Percentiles rank a stretch among this genome's conserved stretches.
Conservation (phyloP, 2,888 invertebrate genomes). For the Chromoteleia sp. region DNA sequence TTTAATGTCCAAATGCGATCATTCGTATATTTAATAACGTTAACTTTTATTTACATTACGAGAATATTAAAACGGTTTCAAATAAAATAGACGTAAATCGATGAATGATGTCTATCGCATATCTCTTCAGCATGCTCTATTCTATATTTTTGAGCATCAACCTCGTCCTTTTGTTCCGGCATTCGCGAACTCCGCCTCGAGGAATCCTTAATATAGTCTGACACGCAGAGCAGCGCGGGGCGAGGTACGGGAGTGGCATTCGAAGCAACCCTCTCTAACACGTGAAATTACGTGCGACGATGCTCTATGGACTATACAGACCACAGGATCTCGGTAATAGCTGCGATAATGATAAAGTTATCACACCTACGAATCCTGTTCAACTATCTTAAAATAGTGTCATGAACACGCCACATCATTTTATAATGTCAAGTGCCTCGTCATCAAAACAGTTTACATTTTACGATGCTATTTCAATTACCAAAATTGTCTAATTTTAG, state of each 20-base stretch:
- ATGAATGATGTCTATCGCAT: conserved; percentile 5
- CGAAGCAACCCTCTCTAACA: conserved; percentile 56
- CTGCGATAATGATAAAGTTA: conserved; percentile 66
- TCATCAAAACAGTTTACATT: conserved; percentile 48
- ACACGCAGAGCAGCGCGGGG: conserved; percentile 67
- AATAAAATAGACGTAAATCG: conserved; percentile 8
- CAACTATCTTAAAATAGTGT: conserved; percentile 51
- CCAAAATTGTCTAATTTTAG: conserved; percentile 17
- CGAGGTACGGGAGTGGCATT: conserved; percentile 61
- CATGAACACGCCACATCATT: conserved; percentile 42
- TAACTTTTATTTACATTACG: background rate
- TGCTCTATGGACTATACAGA: conserved; percentile 58
- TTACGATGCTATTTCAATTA: conserved; percentile 26
- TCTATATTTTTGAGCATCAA: conserved; percentile 38
- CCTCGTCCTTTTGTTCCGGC: conserved; percentile 64
- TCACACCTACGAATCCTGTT: conserved; percentile 58
- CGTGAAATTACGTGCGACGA: conserved; percentile 66
- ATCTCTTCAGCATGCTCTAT: conserved; percentile 7
- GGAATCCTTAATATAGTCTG: conserved; percentile 82
- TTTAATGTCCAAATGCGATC: conserved; percentile 19
- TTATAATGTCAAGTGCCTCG: conserved; percentile 34
- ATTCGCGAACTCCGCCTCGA: conserved; percentile 66
- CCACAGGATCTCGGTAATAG: conserved; percentile 65
- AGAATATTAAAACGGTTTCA: too few relatives aligned
- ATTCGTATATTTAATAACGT: background rate